These are phyloP conservation scores for Drosophila barbarae DNA, from an alignment of 2,888 invertebrate species.

Conservation along the genomic window DNA sequence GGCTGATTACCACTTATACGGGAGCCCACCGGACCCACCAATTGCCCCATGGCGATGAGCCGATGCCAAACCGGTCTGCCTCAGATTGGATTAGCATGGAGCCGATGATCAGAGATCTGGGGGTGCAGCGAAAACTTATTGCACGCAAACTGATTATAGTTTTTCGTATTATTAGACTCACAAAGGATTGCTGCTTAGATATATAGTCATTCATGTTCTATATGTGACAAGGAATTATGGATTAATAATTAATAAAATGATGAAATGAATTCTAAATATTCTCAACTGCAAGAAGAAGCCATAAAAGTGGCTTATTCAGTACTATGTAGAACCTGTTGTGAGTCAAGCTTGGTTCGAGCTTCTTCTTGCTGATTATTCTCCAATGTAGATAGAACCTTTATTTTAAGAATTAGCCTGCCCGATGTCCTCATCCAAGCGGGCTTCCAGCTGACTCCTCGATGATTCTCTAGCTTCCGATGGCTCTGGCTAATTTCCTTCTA, in stretches of 20 bases:
- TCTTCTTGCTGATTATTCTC: constrained; percentile 1
- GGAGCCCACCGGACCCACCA: constrained; percentile 19
- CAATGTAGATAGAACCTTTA: constrained; percentile 4
- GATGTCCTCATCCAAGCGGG: constrained; percentile 17
- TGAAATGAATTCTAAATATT: too few species aligned
- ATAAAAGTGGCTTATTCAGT: not conserved
- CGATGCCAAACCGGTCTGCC: constrained; percentile 28
- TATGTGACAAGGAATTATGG: too few species aligned
- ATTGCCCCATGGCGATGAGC: constrained; percentile 17
- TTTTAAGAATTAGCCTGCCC: constrained; percentile 11
- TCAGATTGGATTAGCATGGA: not conserved
- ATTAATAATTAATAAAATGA: too few species aligned
- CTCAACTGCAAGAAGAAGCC: not conserved
- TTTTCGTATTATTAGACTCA: not conserved
- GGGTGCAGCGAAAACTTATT: constrained; percentile 2
- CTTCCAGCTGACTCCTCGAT: not conserved
- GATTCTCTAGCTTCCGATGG: constrained; percentile 8
- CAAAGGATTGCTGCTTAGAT: not conserved
- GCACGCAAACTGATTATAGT: not conserved
- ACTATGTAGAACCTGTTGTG: constrained; percentile 7
- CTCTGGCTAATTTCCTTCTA: constrained; percentile 37
- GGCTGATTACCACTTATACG: constrained; percentile 52
- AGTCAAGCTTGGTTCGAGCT: not conserved
- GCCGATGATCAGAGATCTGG: not conserved
- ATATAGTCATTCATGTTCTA: too few species aligned